These are phyloP conservation scores for Drosophila subobscura DNA, from an alignment of 1,140 invertebrate species.

Conservation along the genomic window DNA sequence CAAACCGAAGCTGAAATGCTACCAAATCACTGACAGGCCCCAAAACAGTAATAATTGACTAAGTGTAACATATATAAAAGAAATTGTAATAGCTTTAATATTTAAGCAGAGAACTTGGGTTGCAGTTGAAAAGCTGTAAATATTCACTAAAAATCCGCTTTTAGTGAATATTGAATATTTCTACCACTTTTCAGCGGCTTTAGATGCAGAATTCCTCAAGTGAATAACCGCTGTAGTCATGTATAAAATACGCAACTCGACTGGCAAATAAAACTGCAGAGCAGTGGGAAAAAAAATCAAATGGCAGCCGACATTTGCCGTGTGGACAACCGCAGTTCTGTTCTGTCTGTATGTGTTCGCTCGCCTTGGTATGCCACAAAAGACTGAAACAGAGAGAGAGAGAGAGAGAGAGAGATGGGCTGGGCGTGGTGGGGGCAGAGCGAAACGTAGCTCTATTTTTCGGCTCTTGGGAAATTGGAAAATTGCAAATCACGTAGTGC, in stretches of 20 bases:
- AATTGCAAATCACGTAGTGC: slow-evolving; percentile 76
- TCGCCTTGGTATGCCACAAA: slow-evolving; percentile 47
- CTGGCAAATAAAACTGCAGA: slow-evolving; percentile 63
- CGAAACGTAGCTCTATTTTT: slow-evolving; percentile 71
- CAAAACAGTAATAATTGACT: slow-evolving; percentile 47
- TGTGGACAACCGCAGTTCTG: slow-evolving; percentile 48
- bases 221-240: slow-evolving; percentile 37
- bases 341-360: slow-evolving; percentile 10
- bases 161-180: slow-evolving; percentile 11
- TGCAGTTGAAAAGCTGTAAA: too few relatives aligned
- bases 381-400: slow-evolving; percentile 27
- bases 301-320: slow-evolving; percentile 48
- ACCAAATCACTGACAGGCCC: slow-evolving; percentile 59
- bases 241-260: slow-evolving; percentile 57
- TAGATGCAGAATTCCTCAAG: slow-evolving; percentile 3
- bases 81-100: too few relatives aligned
- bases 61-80: background rate
- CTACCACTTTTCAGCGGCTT: background rate
- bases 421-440: too few relatives aligned
- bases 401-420: slow-evolving; percentile 1
- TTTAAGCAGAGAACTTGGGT: too few relatives aligned
- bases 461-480: slow-evolving; percentile 68
- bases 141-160: background rate
- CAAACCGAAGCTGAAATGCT: slow-evolving; percentile 58
- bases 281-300: slow-evolving; percentile 41